Base-by-base conservation (phyloP, 2,113 vertebrate species). In the Coregonus clupeaformis region DNA sequence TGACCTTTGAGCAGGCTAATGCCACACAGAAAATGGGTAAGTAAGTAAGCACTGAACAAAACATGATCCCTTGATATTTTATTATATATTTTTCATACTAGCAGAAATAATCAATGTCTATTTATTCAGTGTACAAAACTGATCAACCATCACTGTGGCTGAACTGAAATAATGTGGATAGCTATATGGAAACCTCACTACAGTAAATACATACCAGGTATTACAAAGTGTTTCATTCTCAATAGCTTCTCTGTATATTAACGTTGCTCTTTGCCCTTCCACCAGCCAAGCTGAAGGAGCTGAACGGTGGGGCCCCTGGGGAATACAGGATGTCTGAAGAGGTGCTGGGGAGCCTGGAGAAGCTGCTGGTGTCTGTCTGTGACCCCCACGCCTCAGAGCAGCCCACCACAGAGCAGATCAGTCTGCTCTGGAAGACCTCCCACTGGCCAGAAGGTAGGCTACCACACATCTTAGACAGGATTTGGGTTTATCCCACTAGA, bases 1-100 rank as follows among this genome's bases (percentile, higher is more conserved):
- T 99, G 42, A 96, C 95, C 49, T 99, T 99, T 90, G 97, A 98
- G 75, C 96, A 99, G 87, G 97, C 97, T 71, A 99, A 97, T 81
- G 82, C 92, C 80, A 87, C 90, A 0, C 95, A 97, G 89, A 99
- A 99, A 86, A 71, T 97, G 47, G 94, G 98, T 99, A 72, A 91
- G 87, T n/a, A n/a, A n/a, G n/a, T 22, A 42, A 42, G 9, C 36
- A 42, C 36, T 42, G 36, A 42, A 42, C 36, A 42, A 11, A 42
- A 11, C 36, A 12, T 42, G 36, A 42, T 42, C 9, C 9, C 9
- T 42, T 42, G 9, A 42, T 42, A 42, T 11, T 42, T 42, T 42
- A n/a, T n/a, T n/a, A n/a, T n/a, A n/a, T n/a, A n/a, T n/a, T n/a
- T n/a, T n/a, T n/a, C n/a, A n/a, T n/a, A n/a, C n/a, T n/a, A n/a